These are phyloP conservation scores for Cochlearius cochlearius DNA, from an alignment of 2,113 vertebrate genomes.

Conservation along the genomic window DNA sequence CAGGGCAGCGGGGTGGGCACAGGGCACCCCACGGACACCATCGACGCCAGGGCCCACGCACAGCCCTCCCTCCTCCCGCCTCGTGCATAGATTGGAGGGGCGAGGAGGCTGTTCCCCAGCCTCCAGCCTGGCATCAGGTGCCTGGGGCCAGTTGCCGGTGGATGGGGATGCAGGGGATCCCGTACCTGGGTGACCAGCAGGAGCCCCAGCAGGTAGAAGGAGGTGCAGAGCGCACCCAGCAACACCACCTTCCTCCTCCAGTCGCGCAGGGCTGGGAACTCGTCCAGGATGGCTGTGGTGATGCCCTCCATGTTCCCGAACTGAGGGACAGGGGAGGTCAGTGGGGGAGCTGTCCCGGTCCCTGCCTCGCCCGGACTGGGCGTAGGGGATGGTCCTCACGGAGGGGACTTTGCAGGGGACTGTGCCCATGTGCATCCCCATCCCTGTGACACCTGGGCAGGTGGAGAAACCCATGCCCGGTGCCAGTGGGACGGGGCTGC, in stretches of 20 bases:
- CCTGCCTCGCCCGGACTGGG: neutral
- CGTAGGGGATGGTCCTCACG: neutral
- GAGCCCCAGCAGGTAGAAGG: slow-evolving; percentile 86
- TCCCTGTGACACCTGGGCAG: no score
- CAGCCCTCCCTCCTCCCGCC: neutral
- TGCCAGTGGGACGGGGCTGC: neutral
- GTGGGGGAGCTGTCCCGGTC: no score
- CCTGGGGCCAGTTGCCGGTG: neutral
- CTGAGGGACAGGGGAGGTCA: slow-evolving; percentile 30
- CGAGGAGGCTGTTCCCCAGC: no score
- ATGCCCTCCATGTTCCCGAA: slow-evolving; percentile 87
- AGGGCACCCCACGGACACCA: rapidly evolving
- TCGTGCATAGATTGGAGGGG: neutral
- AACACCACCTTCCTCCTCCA: slow-evolving; percentile 79
- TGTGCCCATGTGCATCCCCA: neutral
- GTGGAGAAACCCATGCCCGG: neutral
- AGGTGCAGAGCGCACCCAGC: slow-evolving; percentile 76
- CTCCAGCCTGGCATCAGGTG: neutral
- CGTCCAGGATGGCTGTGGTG: slow-evolving; percentile 87
- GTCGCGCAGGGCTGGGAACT: slow-evolving; percentile 75
- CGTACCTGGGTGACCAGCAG: slow-evolving; percentile 85
- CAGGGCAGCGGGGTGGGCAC: neutral
- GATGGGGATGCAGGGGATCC: no score
- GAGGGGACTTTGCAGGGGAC: neutral
- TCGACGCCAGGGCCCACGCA: rapidly evolving